Conservation (phyloP, 2,797 vertebrate species). For the Phyllotis vaccarum region DNA sequence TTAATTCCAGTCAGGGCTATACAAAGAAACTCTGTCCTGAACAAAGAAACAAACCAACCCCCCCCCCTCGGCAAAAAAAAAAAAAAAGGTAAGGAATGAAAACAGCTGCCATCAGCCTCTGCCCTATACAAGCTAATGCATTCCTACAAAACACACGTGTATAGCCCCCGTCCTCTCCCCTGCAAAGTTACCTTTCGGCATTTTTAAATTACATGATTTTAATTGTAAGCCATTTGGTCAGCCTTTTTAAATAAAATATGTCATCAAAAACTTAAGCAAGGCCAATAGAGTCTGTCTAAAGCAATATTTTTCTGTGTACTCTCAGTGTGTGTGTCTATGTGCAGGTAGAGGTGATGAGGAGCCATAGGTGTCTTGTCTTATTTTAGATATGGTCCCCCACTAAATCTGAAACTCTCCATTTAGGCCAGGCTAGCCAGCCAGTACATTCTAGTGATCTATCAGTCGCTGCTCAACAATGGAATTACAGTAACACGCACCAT, state of each 20-base stretch:
- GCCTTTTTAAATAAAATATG: slow-evolving; percentile 21
- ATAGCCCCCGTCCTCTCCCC: too few species aligned
- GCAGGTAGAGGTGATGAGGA: neutral
- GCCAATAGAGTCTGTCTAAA: slow-evolving; percentile 9
- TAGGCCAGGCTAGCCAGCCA: neutral
- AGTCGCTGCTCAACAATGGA: neutral
- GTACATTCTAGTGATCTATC: neutral
- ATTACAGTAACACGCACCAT: too few species aligned
- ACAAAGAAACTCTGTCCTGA: neutral
- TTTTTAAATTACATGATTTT: slow-evolving; percentile 46
- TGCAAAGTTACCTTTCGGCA: neutral
- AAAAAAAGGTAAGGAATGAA: neutral
- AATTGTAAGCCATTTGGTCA: slow-evolving; percentile 32
- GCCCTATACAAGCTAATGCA: neutral
- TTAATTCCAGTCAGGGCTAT: too few species aligned
- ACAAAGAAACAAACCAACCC: neutral
- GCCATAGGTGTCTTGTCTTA: neutral
- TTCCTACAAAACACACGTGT: neutral
- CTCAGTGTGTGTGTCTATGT: neutral
- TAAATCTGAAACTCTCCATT: neutral
- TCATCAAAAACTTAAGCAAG: slow-evolving; percentile 58
- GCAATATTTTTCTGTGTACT: neutral
- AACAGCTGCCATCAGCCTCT: neutral
- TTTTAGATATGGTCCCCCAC: neutral
- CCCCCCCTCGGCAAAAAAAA: too few species aligned